Conservation (phyloP, 2,797 vertebrate species). For the Glyptemys insculpta region DNA sequence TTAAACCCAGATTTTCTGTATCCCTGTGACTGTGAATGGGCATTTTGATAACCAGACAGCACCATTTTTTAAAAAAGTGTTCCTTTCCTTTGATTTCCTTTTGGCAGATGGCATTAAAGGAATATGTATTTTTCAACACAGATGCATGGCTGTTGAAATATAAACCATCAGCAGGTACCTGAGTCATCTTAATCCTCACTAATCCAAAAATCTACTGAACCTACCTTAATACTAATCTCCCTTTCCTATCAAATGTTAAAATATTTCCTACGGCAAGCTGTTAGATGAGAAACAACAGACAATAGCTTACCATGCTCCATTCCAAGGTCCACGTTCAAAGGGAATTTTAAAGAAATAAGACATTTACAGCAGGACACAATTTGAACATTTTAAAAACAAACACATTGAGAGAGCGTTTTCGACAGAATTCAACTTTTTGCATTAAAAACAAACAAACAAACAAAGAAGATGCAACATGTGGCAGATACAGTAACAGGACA, state of each 20-base stretch:
- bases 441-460: not conserved
- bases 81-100: not conserved
- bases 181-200: slow-evolving; percentile 60
- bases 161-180: slow-evolving; percentile 68
- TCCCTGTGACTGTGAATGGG: not conserved
- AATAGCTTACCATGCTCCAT: not conserved
- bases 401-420: not conserved
- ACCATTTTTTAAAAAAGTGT: not conserved
- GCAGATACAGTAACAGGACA: not conserved
- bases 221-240: slow-evolving; percentile 45
- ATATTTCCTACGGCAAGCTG: not conserved
- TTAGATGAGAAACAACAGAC: not conserved
- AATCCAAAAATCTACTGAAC: slow-evolving; percentile 44
- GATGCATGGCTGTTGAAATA: slow-evolving; percentile 40
- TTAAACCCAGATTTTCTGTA: not conserved
- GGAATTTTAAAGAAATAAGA: not conserved
- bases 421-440: not conserved
- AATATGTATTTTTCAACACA: slow-evolving; percentile 3
- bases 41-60: not conserved
- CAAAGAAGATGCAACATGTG: not conserved
- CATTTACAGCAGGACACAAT: not conserved
- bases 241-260: slow-evolving; percentile 13
- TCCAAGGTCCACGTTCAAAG: not conserved
- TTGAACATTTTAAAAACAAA: slow-evolving; percentile 6
- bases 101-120: not conserved